Evolutionary conservation across 2,797 vertebrate genomes (phyloP).

Genomic region (Hoplostethus mediterraneus): DNA sequence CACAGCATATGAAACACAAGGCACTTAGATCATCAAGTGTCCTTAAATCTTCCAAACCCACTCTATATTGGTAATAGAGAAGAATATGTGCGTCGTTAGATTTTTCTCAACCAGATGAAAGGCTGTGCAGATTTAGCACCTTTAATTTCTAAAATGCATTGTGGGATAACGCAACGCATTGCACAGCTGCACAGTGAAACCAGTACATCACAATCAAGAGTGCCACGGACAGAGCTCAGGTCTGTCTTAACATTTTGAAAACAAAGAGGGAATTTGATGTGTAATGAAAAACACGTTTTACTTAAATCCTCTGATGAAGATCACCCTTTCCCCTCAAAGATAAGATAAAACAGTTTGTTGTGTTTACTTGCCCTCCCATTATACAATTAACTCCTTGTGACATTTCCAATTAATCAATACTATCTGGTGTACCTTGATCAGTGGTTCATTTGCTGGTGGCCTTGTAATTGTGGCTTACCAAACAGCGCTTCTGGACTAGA

Average conservation of each 20-base stretch:
- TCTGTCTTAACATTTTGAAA: background rate
- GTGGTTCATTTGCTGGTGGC: conserved; percentile 36
- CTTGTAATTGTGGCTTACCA: conserved; percentile 12
- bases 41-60: too few relatives aligned
- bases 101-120: background rate
- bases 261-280: background rate
- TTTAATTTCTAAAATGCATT: background rate
- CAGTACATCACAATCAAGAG: too few relatives aligned
- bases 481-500: background rate
- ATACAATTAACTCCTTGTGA: conserved; percentile 13
- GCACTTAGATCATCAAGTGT: background rate
- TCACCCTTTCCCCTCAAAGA: conserved; percentile 10
- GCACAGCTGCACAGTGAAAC: background rate
- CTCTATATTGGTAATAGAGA: too few relatives aligned
- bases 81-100: background rate
- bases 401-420: conserved; percentile 40
- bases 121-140: background rate
- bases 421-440: background rate
- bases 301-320: conserved; percentile 7
- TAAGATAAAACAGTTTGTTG: background rate
- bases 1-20: background rate
- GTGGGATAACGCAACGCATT: conserved; percentile 6
- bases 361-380: background rate
- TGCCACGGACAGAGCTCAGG: too few relatives aligned
- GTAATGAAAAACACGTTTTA: background rate